phyloP scores from a whole-genome alignment of 2,888 invertebrate species.

The Catocala fraxini region DNA sequence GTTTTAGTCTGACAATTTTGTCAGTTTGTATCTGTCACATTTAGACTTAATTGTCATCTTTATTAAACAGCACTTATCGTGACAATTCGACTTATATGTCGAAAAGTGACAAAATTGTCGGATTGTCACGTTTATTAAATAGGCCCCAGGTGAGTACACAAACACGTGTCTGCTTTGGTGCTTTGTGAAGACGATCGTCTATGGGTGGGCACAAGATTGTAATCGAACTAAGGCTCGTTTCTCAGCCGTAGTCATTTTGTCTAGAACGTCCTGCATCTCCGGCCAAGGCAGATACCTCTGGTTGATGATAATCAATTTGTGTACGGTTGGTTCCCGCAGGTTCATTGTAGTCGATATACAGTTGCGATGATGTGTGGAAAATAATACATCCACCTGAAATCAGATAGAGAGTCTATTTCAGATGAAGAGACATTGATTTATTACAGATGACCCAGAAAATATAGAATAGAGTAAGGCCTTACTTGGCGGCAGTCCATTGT shows the following conservation, averaged over 20 bases:
- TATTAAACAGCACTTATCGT: no score
- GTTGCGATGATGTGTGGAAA: constrained; percentile 58
- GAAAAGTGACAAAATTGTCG: no score
- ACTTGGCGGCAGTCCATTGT: no score
- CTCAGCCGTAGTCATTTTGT: constrained; percentile 75
- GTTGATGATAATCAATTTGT: constrained; percentile 72
- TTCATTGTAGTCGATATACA: constrained; percentile 77
- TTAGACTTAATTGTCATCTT: no score
- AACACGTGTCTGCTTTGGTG: no score
- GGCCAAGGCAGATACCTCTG: constrained; percentile 79
- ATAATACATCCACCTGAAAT: constrained; percentile 73
- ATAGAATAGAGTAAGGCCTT: no score
- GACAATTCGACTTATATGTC: no score
- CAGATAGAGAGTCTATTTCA: no score
- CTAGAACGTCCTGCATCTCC: constrained; percentile 68
- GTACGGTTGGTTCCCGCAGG: constrained; percentile 68
- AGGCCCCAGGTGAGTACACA: no score
- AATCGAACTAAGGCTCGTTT: constrained; percentile 58
- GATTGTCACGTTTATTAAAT: no score
- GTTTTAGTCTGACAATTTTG: no score
- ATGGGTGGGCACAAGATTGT: constrained; percentile 54
- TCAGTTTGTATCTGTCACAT: no score
- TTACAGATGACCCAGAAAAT: not conserved
- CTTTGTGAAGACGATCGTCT: constrained; percentile 2
- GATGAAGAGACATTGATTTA: not conserved